phyloP scores from a whole-genome alignment of 2,888 invertebrate species.

The Plusia festucae region DNA sequence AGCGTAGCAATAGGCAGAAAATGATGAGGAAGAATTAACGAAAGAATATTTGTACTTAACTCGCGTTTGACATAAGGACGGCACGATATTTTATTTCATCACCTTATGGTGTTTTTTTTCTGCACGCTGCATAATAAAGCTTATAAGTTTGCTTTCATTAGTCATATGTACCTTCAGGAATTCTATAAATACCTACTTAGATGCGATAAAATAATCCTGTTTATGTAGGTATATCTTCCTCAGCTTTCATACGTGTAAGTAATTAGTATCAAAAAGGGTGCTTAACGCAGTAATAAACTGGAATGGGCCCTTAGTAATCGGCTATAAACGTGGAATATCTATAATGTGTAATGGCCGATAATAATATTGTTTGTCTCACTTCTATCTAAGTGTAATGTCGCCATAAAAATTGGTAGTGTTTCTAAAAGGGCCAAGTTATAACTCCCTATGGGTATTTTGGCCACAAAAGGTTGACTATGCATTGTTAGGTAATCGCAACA shows the following conservation, averaged over 20 bases:
- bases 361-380: constrained; percentile 39
- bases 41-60: constrained; percentile 4
- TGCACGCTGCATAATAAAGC: too few relatives aligned
- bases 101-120: not conserved
- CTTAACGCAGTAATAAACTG: constrained; percentile 36
- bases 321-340: constrained; percentile 39
- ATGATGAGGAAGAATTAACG: constrained; percentile 1
- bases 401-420: constrained; percentile 48
- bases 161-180: not conserved
- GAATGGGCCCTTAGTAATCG: constrained; percentile 36
- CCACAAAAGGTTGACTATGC: constrained; percentile 29
- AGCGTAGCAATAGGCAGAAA: constrained; percentile 4
- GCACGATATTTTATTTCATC: not conserved
- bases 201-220: too few relatives aligned
- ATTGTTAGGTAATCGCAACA: constrained; percentile 34
- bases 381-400: constrained; percentile 24
- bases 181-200: too few relatives aligned
- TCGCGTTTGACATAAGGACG: constrained; percentile 1
- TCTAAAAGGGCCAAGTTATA: constrained; percentile 28
- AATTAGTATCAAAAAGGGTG: constrained; percentile 34
- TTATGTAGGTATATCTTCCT: too few relatives aligned
- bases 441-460: constrained; percentile 31
- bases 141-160: too few relatives aligned
- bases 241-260: constrained; percentile 20
- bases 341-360: constrained; percentile 36